Percentiles rank a stretch among this genome's conserved stretches.
Conservation (phyloP, 2,888 invertebrate genomes). For the Scaptodrosophila latifasciaeformis region DNA sequence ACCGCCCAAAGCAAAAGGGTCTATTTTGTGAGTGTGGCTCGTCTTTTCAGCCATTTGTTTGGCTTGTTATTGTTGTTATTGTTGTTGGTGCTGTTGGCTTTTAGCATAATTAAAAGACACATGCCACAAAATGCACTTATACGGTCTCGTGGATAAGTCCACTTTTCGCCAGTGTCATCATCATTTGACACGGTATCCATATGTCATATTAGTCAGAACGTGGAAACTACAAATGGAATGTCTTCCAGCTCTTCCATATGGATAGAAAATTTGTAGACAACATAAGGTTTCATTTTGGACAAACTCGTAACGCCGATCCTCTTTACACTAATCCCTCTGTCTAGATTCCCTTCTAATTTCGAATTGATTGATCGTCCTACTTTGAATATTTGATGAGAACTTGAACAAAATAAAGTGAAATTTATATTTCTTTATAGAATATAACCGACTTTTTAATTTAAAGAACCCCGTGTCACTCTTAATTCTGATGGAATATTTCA, state of each 20-base stretch:
- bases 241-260: conserved; percentile 41
- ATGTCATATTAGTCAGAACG: conserved; percentile 57
- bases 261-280: conserved; percentile 47
- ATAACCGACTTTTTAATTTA: too few species aligned
- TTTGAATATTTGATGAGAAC: too few species aligned
- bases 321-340: background rate
- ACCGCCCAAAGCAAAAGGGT: conserved; percentile 12
- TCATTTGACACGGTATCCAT: conserved; percentile 69
- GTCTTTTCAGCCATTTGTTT: conserved; percentile 23
- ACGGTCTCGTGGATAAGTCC: conserved; percentile 47
- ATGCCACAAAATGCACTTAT: conserved; percentile 73
- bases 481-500: too few species aligned
- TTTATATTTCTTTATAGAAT: too few species aligned
- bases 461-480: too few species aligned
- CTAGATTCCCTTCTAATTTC: too few species aligned
- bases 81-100: conserved; percentile 67
- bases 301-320: background rate
- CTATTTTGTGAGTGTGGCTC: conserved; percentile 11
- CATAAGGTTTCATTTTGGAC: conserved; percentile 63
- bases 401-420: too few species aligned
- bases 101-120: conserved; percentile 75
- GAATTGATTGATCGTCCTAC: too few species aligned
- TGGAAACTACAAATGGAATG: conserved; percentile 12
- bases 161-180: conserved; percentile 32
- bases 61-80: conserved; percentile 30